These are phyloP conservation scores for Drosophila busckii DNA, from an alignment of 1,140 invertebrate species.

Conservation along the genomic window DNA sequence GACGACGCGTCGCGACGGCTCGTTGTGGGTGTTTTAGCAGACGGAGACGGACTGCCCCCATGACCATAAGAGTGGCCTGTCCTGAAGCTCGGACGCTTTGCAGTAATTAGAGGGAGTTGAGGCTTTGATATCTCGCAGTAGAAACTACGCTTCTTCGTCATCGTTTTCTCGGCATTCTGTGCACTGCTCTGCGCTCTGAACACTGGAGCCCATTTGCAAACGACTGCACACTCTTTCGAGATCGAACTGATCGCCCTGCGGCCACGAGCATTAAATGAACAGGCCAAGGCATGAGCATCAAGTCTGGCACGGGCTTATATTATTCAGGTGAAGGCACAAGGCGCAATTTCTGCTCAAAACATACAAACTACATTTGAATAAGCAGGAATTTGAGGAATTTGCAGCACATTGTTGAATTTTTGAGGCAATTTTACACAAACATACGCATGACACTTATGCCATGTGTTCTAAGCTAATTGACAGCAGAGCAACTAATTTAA, in stretches of 20 bases:
- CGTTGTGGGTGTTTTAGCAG: conserved; percentile 68
- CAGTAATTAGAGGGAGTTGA: conserved; percentile 59
- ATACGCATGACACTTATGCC: too few species aligned
- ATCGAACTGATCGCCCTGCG: conserved; percentile 74
- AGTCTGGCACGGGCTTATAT: conserved; percentile 70
- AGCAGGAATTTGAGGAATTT: conserved; percentile 23
- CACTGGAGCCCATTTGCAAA: conserved; percentile 54
- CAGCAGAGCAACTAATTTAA: too few species aligned
- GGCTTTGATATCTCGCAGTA: conserved; percentile 54
- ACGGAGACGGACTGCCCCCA: conserved; percentile 44
- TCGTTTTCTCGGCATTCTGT: conserved; percentile 16
- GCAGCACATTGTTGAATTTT: not conserved
- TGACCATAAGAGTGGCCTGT: conserved; percentile 46
- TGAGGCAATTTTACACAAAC: too few species aligned
- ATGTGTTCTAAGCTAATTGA: too few species aligned
- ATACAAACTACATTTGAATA: conserved; percentile 42
- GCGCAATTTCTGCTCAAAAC: conserved; percentile 22
- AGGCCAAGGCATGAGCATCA: conserved; percentile 48
- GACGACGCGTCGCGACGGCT: conserved; percentile 49
- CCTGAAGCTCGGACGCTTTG: conserved; percentile 34
- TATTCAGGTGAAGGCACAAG: conserved; percentile 51
- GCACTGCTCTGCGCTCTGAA: too few species aligned
- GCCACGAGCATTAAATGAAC: conserved; percentile 47
- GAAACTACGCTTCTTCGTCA: conserved; percentile 31
- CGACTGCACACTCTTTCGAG: conserved; percentile 64